phyloP scores from a whole-genome alignment of 2,113 vertebrate species.

The Promerops cafer region DNA sequence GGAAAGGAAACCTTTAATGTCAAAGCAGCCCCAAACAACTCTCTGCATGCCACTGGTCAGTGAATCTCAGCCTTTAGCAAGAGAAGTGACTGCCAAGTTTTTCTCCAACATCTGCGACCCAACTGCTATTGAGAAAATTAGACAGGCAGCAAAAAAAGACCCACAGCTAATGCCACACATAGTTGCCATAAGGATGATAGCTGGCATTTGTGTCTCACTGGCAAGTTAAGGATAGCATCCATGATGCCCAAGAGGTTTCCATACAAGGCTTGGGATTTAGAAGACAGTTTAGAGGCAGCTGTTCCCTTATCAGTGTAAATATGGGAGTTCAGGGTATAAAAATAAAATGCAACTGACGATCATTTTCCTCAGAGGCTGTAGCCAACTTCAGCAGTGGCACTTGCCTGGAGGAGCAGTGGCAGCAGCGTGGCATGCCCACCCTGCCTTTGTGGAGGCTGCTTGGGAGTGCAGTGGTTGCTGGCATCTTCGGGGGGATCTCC shows the following conservation, averaged over 20 bases:
- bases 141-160: neutral
- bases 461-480: neutral
- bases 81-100: neutral
- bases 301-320: neutral
- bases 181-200: neutral
- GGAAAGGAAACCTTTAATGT: neutral
- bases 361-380: neutral
- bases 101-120: neutral
- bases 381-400: neutral
- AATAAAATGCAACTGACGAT: constrained; percentile 9
- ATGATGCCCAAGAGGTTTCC: neutral
- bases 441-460: neutral
- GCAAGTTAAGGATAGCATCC: neutral
- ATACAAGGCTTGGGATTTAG: neutral
- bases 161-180: neutral
- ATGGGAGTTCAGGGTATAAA: constrained; percentile 10
- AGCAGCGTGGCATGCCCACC: accelerated
- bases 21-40: neutral
- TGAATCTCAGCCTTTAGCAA: neutral
- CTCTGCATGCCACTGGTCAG: neutral
- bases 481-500: neutral
- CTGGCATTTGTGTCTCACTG: constrained; percentile 8
- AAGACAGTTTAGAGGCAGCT: constrained; percentile 24
- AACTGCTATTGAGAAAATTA: neutral
- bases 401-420: neutral